Conservation (phyloP, 1,140 invertebrate species). For the Parapsyche elsis region DNA sequence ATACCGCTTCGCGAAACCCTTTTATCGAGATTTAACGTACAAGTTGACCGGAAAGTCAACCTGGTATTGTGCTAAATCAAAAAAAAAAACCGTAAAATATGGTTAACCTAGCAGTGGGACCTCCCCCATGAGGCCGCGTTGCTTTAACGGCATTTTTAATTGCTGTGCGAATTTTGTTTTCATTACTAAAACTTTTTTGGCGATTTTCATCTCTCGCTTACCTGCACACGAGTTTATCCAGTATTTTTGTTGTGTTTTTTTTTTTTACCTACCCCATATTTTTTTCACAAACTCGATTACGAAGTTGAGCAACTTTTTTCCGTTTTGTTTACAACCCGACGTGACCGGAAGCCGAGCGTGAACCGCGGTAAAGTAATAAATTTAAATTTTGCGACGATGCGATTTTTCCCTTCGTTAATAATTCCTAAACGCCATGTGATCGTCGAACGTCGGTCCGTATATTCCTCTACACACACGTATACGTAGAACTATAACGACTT, state of each 20-base stretch:
- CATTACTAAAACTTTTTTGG: conserved; percentile 27
- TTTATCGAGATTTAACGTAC: not conserved
- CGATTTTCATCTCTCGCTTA: conserved; percentile 19
- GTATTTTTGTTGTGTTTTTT: too few relatives aligned
- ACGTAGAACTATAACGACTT: not conserved
- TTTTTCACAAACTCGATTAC: conserved; percentile 35
- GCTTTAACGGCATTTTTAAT: conserved; percentile 34
- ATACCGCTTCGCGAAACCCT: not conserved
- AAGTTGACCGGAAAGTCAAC: not conserved
- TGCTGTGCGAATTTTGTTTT: conserved; percentile 33
- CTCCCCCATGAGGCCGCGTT: not conserved
- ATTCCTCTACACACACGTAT: not conserved
- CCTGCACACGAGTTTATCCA: not conserved
- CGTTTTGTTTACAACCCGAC: not conserved
- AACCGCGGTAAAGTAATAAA: not conserved
- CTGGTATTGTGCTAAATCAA: not conserved
- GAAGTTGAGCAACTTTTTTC: conserved; percentile 14
- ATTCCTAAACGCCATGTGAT: not conserved
- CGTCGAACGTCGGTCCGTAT: not conserved
- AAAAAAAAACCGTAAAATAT: conserved; percentile 1
- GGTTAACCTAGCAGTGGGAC: not conserved
- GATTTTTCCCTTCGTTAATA: too few relatives aligned
- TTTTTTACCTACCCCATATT: not conserved
- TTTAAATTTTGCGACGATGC: not conserved
- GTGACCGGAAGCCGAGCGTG: not conserved